These are phyloP conservation scores for Rhopalosiphum nymphaeae DNA, from an alignment of 2,888 invertebrate species.

Conservation along the genomic window DNA sequence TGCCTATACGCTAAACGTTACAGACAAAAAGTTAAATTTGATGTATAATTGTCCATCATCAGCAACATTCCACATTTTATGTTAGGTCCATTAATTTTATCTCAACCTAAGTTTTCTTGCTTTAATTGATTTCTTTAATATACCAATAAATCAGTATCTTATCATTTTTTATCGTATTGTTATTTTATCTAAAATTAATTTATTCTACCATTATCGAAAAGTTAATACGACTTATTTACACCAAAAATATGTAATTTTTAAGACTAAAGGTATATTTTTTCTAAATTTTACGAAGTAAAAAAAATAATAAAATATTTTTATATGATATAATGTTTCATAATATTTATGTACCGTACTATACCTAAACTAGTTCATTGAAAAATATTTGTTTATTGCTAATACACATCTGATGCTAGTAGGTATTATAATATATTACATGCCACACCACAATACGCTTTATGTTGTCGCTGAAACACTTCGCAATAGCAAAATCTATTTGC, in stretches of 20 bases:
- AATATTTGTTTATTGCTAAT: neutral
- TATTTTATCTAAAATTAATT: neutral
- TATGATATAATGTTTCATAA: neutral
- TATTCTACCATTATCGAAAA: neutral
- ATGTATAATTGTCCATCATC: neutral
- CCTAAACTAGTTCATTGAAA: neutral
- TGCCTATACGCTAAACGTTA: neutral
- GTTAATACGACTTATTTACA: neutral
- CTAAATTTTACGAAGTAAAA: neutral
- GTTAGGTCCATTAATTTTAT: neutral
- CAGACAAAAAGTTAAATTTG: neutral
- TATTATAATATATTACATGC: neutral
- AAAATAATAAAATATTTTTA: neutral
- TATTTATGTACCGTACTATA: neutral
- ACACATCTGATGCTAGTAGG: neutral
- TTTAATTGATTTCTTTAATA: neutral
- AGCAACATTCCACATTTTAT: neutral
- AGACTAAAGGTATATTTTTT: neutral
- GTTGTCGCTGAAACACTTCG: neutral
- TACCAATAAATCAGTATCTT: neutral
- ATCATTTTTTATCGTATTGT: neutral
- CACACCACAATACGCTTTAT: neutral
- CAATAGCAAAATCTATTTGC: constrained; percentile 3
- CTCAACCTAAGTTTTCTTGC: neutral
- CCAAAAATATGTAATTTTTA: neutral